Evolutionary conservation across 2,888 invertebrate genomes (phyloP), one percentile per base, ranked within the genome.

Genomic region (Sminthurides aquaticus): DNA sequence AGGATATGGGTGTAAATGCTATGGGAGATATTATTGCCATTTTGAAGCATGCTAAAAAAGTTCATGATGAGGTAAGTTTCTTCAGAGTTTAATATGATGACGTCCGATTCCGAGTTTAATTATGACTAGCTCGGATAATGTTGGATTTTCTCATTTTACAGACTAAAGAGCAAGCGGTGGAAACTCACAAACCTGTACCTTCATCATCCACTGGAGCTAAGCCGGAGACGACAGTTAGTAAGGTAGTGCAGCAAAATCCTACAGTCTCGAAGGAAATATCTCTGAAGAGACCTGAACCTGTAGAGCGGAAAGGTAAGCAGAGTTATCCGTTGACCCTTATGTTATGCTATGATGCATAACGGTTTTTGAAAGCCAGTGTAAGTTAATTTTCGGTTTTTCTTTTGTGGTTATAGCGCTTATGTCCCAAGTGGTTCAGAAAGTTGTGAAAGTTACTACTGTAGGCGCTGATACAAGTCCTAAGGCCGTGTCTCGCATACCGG

Each of bases 1-100:
- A 86, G 63, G 92, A 92, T 73, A 92, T 94, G 91, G 91, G 91
- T 0, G 90, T 94, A 29, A 83, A 84, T 11, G 71, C 71, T 15
- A 78, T 80, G 27, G 83, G 83, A 0, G 82, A 82, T 72, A 77
- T 82, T 57, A 81, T 82, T 65, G 79, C 81, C 15, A 82, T 82
- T 49, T 74, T 82, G 11, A 81, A 81, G 71, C 85, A 86, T 76
- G 84, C 86, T 0, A 85, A 84, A 72, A 79, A 80, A 69, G 82
- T 82, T 8, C 81, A 83, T 28, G 82, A 82, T 67, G 82, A 84
- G 78, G 80, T 76, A 71, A 66, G 56, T 48, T 3, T 18, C 8
- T 29, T 20, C 25, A 59, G 3, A 20, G 25, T 25, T 22, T 20
- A 20, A 15, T 8, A 54, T n/a, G n/a, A n/a, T n/a, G n/a, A n/a